These are phyloP conservation scores for Zeus faber DNA, from an alignment of 2,113 vertebrate species.

Conservation along the genomic window DNA sequence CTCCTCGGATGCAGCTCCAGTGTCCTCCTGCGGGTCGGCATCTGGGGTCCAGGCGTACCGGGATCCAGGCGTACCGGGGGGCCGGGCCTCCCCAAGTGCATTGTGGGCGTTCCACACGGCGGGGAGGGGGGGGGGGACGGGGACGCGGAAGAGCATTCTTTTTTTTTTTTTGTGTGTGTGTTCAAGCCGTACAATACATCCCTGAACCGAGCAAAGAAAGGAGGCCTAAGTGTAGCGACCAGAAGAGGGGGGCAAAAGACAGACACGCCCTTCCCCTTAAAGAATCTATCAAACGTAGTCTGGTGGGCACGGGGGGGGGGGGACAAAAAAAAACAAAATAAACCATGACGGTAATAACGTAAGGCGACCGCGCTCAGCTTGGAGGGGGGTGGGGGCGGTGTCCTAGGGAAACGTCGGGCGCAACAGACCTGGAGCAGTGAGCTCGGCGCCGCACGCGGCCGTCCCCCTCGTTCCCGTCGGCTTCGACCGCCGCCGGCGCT, in stretches of 20 bases:
- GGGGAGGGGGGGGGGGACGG: neutral
- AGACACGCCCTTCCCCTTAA: conserved; percentile 11
- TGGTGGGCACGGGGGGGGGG: conserved; percentile 15
- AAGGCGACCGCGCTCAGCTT: conserved; percentile 59
- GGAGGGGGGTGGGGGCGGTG: conserved; percentile 41
- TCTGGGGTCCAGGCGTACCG: conserved; percentile 48
- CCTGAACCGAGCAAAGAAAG: conserved; percentile 66
- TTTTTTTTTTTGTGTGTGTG: conserved; percentile 43
- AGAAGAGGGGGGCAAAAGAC: conserved; percentile 15
- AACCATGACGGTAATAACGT: conserved; percentile 50
- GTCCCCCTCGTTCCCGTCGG: no score
- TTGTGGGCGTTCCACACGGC: conserved; percentile 51
- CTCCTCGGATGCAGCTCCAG: conserved; percentile 32
- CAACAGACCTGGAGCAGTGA: conserved; percentile 12
- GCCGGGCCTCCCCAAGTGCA: conserved; percentile 60
- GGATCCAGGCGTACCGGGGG: conserved; percentile 52
- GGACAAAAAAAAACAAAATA: conserved; percentile 12
- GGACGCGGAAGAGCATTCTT: conserved; percentile 68
- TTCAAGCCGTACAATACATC: conserved; percentile 64
- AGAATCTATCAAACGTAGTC: conserved; percentile 37
- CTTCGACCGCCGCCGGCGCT: conserved; percentile 17
- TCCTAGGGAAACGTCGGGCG: conserved; percentile 39
- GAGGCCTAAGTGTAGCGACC: conserved; percentile 48
- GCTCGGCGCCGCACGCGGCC: no score
- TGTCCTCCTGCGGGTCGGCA: conserved; percentile 40